Base-by-base conservation (phyloP, 2,888 invertebrate genomes). In the Penaeus monodon region DNA sequence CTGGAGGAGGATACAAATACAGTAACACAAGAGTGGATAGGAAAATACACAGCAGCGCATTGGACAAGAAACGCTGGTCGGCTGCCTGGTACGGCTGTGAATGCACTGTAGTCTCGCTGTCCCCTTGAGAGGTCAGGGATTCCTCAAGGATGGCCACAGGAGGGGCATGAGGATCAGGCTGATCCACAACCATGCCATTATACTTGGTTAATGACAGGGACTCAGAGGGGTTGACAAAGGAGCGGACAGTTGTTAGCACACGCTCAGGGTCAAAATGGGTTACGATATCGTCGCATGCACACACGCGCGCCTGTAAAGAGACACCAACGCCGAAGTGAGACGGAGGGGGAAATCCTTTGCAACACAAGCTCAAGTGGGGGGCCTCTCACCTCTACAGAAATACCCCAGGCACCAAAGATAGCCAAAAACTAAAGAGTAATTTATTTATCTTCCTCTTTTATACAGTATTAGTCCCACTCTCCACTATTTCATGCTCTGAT, bases 251-350 rank as follows among this genome's bases (percentile, higher is more conserved):
- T 82, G 88, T 84, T 80, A 86, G 88, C 88, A 88, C 86, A 68
- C 74, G 88, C 80, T 84, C 88, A 73, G 83, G 88, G 83, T 86
- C 82, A 86, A 88, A 88, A 79, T 86, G 79, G 80, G 88, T 88
- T 83, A 88, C 88, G 86, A 88, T 88, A 88, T 88, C 88, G 78
- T 88, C 88, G 86, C 88, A 88, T 84, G 88, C 86, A 86, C 88
- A 88, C 88, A 88, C 86, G 79, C 83, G 74, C 86, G 83, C 86
- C 88, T 88, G 88, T 83, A 88, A 87, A 87, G 86, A 87, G 86
- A 86, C 82, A 87, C 82, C 74, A 78, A 82, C 82, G 79, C 82
- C 68, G 73, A 83, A 73, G 79, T 87, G 79, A 87, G 86, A 87
- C 64, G 83, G 78, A 82, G 83, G 83, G 63, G 81, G 77, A 57